These are phyloP conservation scores for Pogona vitticeps DNA, from an alignment of 2,113 vertebrate species.

Conservation along the genomic window DNA sequence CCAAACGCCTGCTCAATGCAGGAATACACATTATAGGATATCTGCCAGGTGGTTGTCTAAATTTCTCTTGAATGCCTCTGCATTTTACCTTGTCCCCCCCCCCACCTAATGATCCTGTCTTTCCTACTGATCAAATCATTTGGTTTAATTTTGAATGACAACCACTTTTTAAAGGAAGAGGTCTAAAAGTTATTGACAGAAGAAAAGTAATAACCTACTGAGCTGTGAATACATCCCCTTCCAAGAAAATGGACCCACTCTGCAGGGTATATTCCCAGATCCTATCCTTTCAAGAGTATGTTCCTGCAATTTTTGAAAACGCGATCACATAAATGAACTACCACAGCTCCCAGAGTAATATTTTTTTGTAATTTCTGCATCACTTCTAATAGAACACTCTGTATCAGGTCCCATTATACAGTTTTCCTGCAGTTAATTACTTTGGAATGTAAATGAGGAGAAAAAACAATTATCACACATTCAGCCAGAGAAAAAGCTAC, in stretches of 20 bases:
- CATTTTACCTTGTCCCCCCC: no score
- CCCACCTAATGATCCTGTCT: background rate
- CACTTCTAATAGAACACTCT: constrained; percentile 10
- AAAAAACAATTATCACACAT: constrained; percentile 46
- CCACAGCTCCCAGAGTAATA: background rate
- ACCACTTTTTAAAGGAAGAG: constrained; percentile 41
- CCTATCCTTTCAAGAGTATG: constrained; percentile 57
- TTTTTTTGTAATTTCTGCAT: constrained; percentile 41
- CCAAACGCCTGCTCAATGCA: no score
- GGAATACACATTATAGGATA: no score
- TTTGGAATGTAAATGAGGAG: constrained; percentile 47
- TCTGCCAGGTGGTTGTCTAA: no score
- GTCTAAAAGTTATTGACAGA: constrained; percentile 51
- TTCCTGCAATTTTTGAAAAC: constrained; percentile 65
- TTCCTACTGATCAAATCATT: constrained; percentile 2
- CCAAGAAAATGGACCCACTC: constrained; percentile 40
- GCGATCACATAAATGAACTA: constrained; percentile 35
- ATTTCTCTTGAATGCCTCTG: no score
- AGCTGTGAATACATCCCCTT: constrained; percentile 33
- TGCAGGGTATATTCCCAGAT: constrained; percentile 56
- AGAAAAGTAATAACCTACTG: constrained; percentile 43
- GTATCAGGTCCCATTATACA: constrained; percentile 14
- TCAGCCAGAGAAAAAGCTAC: constrained; percentile 30
- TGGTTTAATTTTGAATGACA: constrained; percentile 29
- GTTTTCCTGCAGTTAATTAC: constrained; percentile 39